Conservation (phyloP, 2,888 invertebrate species). For the Lepidonotus clava region DNA sequence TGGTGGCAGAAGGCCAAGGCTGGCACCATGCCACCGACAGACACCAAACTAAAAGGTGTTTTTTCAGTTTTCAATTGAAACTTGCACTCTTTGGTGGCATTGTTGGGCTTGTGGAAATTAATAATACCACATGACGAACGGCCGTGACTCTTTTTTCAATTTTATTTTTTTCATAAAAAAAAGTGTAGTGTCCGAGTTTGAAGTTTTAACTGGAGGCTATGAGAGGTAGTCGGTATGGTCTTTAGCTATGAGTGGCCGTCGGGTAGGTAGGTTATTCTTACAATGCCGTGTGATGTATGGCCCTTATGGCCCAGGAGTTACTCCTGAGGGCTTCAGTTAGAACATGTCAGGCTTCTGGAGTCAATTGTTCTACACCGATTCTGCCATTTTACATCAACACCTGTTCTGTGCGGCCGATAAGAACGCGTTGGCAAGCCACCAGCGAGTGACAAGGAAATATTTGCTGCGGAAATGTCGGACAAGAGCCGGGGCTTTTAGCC, state of each 20-base stretch:
- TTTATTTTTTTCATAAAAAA: no score
- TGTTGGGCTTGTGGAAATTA: background rate
- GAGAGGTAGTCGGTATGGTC: background rate
- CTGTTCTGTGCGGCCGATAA: background rate
- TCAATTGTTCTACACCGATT: constrained; percentile 45
- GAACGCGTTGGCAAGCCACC: constrained; percentile 26
- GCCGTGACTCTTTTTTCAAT: no score
- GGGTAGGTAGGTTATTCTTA: constrained; percentile 13
- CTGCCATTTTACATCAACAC: constrained; percentile 50
- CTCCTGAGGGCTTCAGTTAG: constrained; percentile 4
- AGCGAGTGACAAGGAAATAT: constrained; percentile 39
- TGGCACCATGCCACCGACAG: background rate
- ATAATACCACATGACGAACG: background rate
- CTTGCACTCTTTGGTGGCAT: background rate
- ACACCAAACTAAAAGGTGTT: background rate
- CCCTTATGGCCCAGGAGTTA: background rate
- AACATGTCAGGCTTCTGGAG: background rate
- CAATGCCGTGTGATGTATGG: constrained; percentile 37
- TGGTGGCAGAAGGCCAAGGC: background rate
- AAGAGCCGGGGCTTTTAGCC: constrained; percentile 29
- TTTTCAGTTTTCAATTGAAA: background rate
- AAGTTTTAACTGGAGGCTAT: background rate
- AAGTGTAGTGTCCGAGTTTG: background rate
- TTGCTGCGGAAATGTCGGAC: constrained; percentile 53
- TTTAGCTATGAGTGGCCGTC: background rate